These are phyloP conservation scores for Folsomia manolachei DNA, from an alignment of 2,888 invertebrate species.

Conservation along the genomic window DNA sequence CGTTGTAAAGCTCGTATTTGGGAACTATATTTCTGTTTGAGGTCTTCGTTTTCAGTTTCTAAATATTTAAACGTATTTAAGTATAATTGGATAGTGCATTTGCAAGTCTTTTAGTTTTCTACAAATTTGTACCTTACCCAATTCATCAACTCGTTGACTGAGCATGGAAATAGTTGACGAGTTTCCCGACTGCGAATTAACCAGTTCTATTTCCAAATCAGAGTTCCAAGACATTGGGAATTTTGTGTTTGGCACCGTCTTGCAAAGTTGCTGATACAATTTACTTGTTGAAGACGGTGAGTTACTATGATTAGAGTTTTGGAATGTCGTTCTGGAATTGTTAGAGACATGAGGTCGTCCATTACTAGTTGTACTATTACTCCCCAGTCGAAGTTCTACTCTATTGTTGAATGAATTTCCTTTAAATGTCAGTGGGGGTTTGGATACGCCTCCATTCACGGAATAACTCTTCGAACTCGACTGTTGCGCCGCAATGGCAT, in stretches of 20 bases:
- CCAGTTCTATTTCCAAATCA: conserved; percentile 33
- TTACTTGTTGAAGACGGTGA: neutral
- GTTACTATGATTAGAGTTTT: no score
- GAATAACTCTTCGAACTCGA: neutral
- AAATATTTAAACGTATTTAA: neutral
- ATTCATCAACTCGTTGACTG: conserved; percentile 22
- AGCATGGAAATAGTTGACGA: conserved; percentile 10
- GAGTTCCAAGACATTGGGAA: conserved; percentile 30
- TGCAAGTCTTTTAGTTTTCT: neutral
- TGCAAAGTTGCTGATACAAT: conserved; percentile 14
- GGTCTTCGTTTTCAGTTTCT: conserved; percentile 28
- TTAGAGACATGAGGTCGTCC: no score
- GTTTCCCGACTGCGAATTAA: conserved; percentile 15
- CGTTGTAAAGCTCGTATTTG: conserved; percentile 17
- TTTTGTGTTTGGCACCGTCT: neutral
- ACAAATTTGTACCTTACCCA: conserved; percentile 23
- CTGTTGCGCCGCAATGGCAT: neutral
- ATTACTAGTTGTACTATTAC: neutral
- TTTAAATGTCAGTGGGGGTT: neutral
- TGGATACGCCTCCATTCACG: no score
- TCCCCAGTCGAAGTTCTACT: no score
- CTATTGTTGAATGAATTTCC: neutral
- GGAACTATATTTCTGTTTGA: conserved; percentile 21
- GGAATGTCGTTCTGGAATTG: no score
- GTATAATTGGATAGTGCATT: neutral